Conservation (phyloP, 2,888 invertebrate genomes). For the Eueremaeus valkanovi region DNA sequence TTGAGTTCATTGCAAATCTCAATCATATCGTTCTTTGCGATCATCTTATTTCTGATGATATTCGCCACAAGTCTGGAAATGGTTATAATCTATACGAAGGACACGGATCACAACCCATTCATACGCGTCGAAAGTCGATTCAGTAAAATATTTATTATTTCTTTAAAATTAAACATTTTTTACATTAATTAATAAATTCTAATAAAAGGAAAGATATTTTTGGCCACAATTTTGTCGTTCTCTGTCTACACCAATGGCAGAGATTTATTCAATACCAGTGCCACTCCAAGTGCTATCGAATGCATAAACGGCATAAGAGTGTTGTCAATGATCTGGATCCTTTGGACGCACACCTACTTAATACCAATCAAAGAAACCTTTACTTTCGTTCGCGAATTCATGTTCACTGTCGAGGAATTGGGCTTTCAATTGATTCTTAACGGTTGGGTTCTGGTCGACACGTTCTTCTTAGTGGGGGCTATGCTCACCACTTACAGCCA, state of each 20-base stretch:
- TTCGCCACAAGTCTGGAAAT: background rate
- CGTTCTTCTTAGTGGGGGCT: conserved; percentile 46
- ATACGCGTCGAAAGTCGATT: background rate
- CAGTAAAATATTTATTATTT: background rate
- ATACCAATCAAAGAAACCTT: conserved; percentile 41
- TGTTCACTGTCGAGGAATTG: conserved; percentile 40
- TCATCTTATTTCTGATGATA: background rate
- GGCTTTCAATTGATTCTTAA: conserved; percentile 45
- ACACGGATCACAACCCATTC: background rate
- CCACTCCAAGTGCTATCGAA: conserved; percentile 42
- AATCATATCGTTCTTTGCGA: background rate
- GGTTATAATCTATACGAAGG: background rate
- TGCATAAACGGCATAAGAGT: conserved; percentile 45
- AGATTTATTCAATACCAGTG: conserved; percentile 34
- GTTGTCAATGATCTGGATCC: conserved; percentile 46
- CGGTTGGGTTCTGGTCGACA: conserved; percentile 46
- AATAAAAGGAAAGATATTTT: background rate
- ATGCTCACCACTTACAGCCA: conserved; percentile 42
- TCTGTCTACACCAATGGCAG: conserved; percentile 28
- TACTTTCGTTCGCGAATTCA: conserved; percentile 29
- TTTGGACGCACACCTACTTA: conserved; percentile 44
- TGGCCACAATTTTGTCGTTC: conserved; percentile 26
- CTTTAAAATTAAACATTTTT: background rate
- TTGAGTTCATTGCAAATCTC: conserved; percentile 21
- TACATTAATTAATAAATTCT: background rate